Evolutionary conservation across 2,888 invertebrate genomes (phyloP).

Genomic region (Shargacucullia verbasci): DNA sequence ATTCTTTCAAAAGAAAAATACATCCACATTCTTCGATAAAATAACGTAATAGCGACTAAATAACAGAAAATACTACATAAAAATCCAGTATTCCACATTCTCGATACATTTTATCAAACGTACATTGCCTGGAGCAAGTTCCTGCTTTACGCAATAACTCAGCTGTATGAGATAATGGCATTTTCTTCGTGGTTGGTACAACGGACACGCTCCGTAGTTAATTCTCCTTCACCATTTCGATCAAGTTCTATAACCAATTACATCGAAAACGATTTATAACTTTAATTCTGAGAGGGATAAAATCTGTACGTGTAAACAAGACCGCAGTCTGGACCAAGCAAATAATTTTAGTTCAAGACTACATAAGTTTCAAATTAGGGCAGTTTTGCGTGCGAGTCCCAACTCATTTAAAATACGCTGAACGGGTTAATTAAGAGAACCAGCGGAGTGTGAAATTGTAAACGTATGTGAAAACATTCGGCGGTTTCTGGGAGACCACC

Average conservation of each 20-base stretch:
- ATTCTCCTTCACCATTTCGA: constrained; percentile 18
- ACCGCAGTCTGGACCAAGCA: constrained; percentile 51
- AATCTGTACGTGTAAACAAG: constrained; percentile 64
- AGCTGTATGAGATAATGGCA: constrained; percentile 41
- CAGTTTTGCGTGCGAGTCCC: constrained; percentile 63
- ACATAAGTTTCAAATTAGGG: constrained; percentile 68
- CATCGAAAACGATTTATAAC: constrained; percentile 47
- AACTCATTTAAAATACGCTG: constrained; percentile 80
- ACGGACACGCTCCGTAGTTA: constrained; percentile 22
- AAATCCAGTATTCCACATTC: constrained; percentile 23
- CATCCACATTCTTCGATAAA: constrained; percentile 4
- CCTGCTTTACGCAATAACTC: constrained; percentile 45
- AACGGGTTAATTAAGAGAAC: constrained; percentile 81
- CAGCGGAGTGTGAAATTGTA: constrained; percentile 82
- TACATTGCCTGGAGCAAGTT: constrained; percentile 43
- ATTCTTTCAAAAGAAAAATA: background rate
- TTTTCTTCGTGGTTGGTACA: constrained; percentile 36
- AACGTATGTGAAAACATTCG: constrained; percentile 80
- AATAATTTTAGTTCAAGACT: constrained; percentile 65
- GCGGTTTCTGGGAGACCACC: constrained; percentile 66
- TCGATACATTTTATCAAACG: constrained; percentile 47
- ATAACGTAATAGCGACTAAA: constrained; percentile 22
- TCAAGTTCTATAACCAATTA: constrained; percentile 36
- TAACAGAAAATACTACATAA: constrained; percentile 26
- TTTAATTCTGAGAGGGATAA: constrained; percentile 52